Percentiles rank a stretch among this genome's conserved stretches.
These are phyloP conservation scores for Elephantulus edwardii DNA, from an alignment of 2,113 vertebrate genomes.

Conservation along the genomic window DNA sequence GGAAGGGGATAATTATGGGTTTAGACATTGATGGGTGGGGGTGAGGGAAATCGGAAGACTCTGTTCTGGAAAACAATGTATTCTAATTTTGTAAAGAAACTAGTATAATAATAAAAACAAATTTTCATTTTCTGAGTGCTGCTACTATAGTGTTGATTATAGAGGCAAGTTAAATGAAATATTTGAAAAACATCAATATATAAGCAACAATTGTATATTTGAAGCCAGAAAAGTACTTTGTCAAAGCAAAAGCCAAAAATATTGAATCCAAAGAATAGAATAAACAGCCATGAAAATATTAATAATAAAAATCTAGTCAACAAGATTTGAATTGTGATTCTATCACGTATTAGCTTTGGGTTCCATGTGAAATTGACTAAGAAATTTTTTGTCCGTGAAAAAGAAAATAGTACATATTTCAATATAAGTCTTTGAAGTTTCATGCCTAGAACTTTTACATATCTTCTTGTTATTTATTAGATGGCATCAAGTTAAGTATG, in stretches of 20 bases:
- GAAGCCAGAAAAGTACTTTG: neutral
- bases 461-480: too few relatives aligned
- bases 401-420: neutral
- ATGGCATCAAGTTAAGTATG: too few relatives aligned
- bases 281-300: neutral
- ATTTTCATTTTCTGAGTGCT: too few relatives aligned
- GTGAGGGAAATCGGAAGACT: too few relatives aligned
- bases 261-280: neutral
- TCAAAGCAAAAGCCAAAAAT: neutral
- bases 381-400: neutral
- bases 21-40: too few relatives aligned
- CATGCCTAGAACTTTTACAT: neutral
- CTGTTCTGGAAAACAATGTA: too few relatives aligned
- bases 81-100: too few relatives aligned
- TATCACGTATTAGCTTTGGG: neutral
- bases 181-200: too few relatives aligned
- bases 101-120: too few relatives aligned
- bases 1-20: too few relatives aligned
- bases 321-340: neutral
- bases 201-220: neutral
- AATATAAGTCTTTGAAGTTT: neutral
- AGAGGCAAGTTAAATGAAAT: neutral
- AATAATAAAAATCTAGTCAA: neutral
- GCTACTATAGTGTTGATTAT: too few relatives aligned
- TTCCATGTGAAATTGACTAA: neutral